Base-by-base conservation (phyloP, 2,888 invertebrate genomes). In the Athrips mouffetella region DNA sequence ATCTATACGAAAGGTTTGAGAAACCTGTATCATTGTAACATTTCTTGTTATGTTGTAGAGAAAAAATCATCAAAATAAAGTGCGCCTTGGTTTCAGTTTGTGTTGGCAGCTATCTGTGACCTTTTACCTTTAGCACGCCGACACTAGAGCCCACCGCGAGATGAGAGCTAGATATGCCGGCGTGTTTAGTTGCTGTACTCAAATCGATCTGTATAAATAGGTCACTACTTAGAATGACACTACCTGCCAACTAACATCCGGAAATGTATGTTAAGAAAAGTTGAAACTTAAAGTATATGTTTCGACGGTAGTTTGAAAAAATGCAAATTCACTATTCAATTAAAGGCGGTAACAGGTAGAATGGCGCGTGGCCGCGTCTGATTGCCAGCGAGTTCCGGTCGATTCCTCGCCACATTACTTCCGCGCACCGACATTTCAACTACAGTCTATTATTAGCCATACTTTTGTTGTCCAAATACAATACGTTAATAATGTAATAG, bases 401-500 rank as follows among this genome's bases (percentile, higher is more conserved):
- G 39, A 47, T 39, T 29, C 39, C 39, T 39, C 39, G 23, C 44
- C 45, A 15, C 39, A 20, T 27, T 42, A 37, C 47, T 25, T 44
- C 50, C 47, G 47, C 47, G 42, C 45, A 27, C 37, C 53, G 63
- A 65, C 54, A 59, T 58, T 56, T 61, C 55, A 57, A 53, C 60
- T 57, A 50, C 61, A 63, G 65, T 71, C 63, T 70, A 70, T 68
- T 66, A 67, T 65, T 63, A 70, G 60, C 49, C 53, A 58, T 49
- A 49, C 47, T 53, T 57, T 50, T 50, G 58, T 60, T 65, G 53
- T 63, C 63, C 60, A 68, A 73, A 76, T 70, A 70, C 65, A 60
- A 57, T 54, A 66, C 60, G 69, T 78, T 71, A 79, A 77, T 77
- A 68, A 76, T 75, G 51, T 67, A 72, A 64, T 59, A 68, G 62